phyloP scores from a whole-genome alignment of 2,888 invertebrate genomes.

The Nematopogon swammerdamellus region DNA sequence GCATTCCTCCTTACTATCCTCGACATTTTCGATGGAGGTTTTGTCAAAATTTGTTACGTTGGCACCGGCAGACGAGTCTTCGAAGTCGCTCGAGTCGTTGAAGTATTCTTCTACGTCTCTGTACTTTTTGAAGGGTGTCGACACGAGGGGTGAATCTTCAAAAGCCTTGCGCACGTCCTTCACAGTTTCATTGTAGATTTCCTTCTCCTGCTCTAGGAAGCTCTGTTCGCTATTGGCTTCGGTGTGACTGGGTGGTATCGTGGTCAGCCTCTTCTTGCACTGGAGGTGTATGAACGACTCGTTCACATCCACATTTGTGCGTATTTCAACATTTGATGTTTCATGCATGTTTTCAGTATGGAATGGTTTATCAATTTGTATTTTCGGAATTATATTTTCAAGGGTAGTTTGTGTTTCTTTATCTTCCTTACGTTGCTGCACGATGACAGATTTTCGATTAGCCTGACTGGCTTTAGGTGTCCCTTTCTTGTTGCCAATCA shows the following conservation, averaged over 20 bases:
- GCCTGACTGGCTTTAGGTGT: too few relatives aligned
- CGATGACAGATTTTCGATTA: too few relatives aligned
- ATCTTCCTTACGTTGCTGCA: too few relatives aligned
- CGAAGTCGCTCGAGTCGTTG: slow-evolving; percentile 25
- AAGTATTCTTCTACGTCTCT: slow-evolving; percentile 32
- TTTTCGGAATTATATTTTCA: too few relatives aligned
- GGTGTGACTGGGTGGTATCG: neutral
- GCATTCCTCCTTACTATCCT: slow-evolving; percentile 29
- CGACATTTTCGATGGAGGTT: slow-evolving; percentile 16
- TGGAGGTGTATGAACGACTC: neutral
- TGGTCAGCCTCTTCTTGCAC: neutral
- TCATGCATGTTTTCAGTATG: too few relatives aligned
- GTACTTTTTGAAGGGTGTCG: slow-evolving; percentile 39
- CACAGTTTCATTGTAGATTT: neutral
- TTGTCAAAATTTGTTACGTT: slow-evolving; percentile 38
- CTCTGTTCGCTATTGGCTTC: slow-evolving; percentile 7
- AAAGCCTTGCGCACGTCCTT: slow-evolving; percentile 6
- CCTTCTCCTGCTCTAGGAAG: slow-evolving; percentile 17
- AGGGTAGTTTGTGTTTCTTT: too few relatives aligned
- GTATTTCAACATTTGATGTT: too few relatives aligned
- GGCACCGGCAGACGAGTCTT: slow-evolving; percentile 26
- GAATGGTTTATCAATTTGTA: too few relatives aligned
- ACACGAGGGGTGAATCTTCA: slow-evolving; percentile 30
- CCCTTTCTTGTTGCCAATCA: neutral
- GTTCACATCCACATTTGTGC: too few relatives aligned